A percentile compares a stretch with the other conserved stretches of the same genome.
Conservation (phyloP, 2,888 invertebrate species). For the Noctua comes region DNA sequence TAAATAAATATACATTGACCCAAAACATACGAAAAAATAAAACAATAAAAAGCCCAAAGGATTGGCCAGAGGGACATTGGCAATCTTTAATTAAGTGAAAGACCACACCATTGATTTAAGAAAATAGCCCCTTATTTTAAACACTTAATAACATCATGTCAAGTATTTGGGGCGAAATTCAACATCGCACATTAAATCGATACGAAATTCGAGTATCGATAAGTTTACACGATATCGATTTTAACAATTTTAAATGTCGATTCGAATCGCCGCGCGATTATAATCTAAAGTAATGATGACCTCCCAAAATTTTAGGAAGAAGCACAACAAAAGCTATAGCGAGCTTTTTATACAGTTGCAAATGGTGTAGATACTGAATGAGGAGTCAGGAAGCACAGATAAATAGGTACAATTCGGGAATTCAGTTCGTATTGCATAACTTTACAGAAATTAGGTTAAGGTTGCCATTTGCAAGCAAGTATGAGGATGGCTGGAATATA, state of each 20-base stretch:
- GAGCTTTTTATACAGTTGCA: background rate
- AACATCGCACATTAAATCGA: conserved; percentile 57
- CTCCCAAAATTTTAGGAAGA: conserved; percentile 67
- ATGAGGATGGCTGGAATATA: background rate
- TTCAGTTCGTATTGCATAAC: background rate
- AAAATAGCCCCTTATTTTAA: conserved; percentile 49
- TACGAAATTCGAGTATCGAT: conserved; percentile 57
- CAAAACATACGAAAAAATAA: no score
- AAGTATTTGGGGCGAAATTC: conserved; percentile 53
- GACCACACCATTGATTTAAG: conserved; percentile 37
- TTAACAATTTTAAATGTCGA: conserved; percentile 74
- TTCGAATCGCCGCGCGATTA: conserved; percentile 73
- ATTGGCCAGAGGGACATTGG: conserved; percentile 14
- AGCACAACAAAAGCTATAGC: conserved; percentile 24
- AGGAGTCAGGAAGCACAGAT: background rate
- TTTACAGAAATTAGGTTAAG: background rate
- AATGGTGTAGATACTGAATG: background rate
- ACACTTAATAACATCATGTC: conserved; percentile 51
- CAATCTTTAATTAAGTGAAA: conserved; percentile 30
- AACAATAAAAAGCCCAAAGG: background rate
- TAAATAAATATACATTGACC: no score
- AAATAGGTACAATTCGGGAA: background rate
- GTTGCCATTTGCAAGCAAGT: background rate
- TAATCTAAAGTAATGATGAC: conserved; percentile 76
- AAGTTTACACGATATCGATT: conserved; percentile 62